Conservation (phyloP, 2,113 vertebrate species). For the Chaenogobius annularis region DNA sequence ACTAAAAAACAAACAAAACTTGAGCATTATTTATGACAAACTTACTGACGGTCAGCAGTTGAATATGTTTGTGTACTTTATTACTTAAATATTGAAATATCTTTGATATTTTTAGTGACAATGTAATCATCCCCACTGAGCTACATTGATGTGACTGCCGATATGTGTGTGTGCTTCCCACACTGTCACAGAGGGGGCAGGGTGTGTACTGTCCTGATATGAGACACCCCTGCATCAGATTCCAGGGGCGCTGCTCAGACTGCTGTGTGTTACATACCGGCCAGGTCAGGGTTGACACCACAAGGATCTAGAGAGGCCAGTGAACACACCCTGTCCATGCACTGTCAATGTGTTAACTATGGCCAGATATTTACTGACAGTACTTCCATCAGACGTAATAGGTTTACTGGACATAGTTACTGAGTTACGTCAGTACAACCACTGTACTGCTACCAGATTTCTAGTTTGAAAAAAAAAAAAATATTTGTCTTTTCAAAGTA, state of each 20-base stretch:
- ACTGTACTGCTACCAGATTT: not conserved
- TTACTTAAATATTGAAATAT: not conserved
- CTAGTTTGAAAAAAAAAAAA: not conserved
- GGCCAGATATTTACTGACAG: slow-evolving; percentile 2
- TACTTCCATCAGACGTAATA: not conserved
- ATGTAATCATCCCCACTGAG: not conserved
- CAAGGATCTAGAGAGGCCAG: slow-evolving; percentile 23
- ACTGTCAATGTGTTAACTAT: slow-evolving; percentile 27
- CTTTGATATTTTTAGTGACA: not conserved
- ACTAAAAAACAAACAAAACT: slow-evolving; percentile 58
- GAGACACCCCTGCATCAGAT: slow-evolving; percentile 52
- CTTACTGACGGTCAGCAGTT: not conserved
- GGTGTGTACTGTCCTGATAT: slow-evolving; percentile 51
- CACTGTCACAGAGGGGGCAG: slow-evolving; percentile 12
- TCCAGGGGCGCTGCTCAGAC: slow-evolving; percentile 16
- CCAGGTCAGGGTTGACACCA: slow-evolving; percentile 69
- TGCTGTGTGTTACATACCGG: slow-evolving; percentile 67
- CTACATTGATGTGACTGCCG: not conserved
- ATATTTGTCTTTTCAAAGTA: not conserved
- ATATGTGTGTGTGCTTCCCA: slow-evolving; percentile 30
- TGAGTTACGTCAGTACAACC: not conserved
- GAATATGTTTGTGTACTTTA: not conserved
- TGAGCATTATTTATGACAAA: slow-evolving; percentile 11
- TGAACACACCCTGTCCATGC: slow-evolving; percentile 22
- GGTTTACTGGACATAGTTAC: not conserved